Conservation (phyloP, 2,888 invertebrate genomes). For the Chromoteleia sp. region DNA sequence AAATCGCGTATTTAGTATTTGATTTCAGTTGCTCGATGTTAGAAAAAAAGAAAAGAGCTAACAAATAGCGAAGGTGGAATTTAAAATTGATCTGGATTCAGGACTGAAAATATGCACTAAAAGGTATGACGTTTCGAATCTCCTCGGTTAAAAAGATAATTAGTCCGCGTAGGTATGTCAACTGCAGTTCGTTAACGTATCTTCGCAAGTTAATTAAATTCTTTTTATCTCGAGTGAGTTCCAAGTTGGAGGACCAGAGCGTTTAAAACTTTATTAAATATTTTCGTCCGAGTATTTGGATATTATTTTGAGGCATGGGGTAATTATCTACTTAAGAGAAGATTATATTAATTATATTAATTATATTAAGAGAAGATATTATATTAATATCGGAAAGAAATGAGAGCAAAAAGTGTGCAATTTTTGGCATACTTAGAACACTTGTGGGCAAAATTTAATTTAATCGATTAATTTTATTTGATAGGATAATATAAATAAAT, state of each 20-base stretch:
- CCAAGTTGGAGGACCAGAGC: neutral
- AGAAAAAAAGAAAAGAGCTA: neutral
- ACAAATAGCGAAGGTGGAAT: neutral
- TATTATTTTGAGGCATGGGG: no score
- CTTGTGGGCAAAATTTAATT: no score
- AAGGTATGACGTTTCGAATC: neutral
- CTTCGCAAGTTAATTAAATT: neutral
- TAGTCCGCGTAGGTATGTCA: neutral
- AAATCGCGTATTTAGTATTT: neutral
- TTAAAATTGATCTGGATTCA: constrained; percentile 1
- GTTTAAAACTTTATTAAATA: neutral
- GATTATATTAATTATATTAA: no score
- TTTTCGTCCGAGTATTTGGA: no score
- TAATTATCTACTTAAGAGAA: no score
- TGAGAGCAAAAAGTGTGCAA: no score
- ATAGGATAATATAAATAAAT: no score
- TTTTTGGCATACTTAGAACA: no score
- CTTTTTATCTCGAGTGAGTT: neutral
- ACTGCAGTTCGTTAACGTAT: constrained; percentile 11
- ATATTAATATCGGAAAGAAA: no score
- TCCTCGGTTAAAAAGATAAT: neutral
- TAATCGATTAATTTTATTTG: no score
- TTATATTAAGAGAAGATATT: no score
- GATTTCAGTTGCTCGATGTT: neutral
- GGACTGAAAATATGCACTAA: neutral